Evolutionary conservation across 2,888 invertebrate species (phyloP), one percentile per base, ranked within the genome.

Genomic region (Catocala sponsa): DNA sequence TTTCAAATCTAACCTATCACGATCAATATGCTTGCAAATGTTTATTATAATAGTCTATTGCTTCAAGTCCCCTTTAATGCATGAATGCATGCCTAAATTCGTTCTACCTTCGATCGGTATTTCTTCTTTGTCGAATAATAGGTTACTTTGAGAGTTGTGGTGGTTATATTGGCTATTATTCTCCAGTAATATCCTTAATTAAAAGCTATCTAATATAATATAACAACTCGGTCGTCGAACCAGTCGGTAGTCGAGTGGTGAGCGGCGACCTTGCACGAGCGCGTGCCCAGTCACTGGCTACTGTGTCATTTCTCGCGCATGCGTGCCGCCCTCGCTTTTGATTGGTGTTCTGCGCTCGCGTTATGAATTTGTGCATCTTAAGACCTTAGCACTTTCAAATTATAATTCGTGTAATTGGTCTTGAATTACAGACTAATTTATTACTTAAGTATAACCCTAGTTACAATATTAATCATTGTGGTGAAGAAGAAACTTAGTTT

Each of bases 221-320:
- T 72, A 81, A 81, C 76, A 77, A 74, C 77, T 86, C 83, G 89
- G 89, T 89, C 87, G 86, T 83, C 88, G 91, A 89, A 90, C 89
- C 75, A 86, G 79, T 82, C 63, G 68, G 73, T 78, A 68, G 70
- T 54, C 4, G 50, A 42, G 59, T 59, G 78, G 91, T 89, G 90
- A 89, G 71, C 76, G 90, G 89, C 79, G 81, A 80, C 91, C 92
- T 92, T 91, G 76, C 76, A 70, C 77, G 66, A 68, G 77, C 80
- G 81, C 78, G 74, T 77, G 77, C 62, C 82, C 77, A 69, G 76
- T 78, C 74, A 72, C 76, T 73, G 54, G 82, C 85, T 84, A 84
- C 87, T 82, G 84, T 87, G 86, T 76, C 76, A 79, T 76, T 79
- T 79, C 76, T 79, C 78, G 72, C 63, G 79, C 80, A 78, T 81